A percentile compares a stretch with the other conserved stretches of the same genome.
Evolutionary conservation across 1,140 invertebrate species (phyloP).

Genomic region (Ostrea edulis): DNA sequence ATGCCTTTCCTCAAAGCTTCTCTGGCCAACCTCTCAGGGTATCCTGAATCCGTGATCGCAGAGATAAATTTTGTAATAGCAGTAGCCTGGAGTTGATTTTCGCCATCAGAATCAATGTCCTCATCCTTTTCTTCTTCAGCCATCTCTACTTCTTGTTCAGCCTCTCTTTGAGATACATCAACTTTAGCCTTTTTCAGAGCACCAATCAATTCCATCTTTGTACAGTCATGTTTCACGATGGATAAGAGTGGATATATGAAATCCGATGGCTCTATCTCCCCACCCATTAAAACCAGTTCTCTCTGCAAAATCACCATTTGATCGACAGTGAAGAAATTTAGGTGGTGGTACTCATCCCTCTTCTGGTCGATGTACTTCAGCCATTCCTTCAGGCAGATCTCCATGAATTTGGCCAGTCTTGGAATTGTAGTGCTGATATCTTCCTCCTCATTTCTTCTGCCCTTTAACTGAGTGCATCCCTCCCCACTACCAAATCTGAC

Average conservation of each 20-base stretch:
- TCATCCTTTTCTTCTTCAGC: slow-evolving; percentile 42
- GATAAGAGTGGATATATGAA: slow-evolving; percentile 64
- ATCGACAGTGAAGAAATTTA: slow-evolving; percentile 72
- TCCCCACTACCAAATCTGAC: slow-evolving; percentile 63
- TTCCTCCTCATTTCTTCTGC: slow-evolving; percentile 49
- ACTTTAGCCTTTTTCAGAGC: slow-evolving; percentile 61
- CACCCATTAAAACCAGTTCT: slow-evolving; percentile 63
- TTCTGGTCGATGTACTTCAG: slow-evolving; percentile 63
- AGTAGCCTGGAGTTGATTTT: slow-evolving; percentile 42
- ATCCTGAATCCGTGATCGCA: slow-evolving; percentile 53
- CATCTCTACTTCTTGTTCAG: slow-evolving; percentile 47
- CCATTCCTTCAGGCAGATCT: slow-evolving; percentile 69
- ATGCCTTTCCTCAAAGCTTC: slow-evolving; percentile 52
- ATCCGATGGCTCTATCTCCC: slow-evolving; percentile 47
- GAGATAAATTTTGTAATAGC: slow-evolving; percentile 52
- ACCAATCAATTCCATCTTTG: slow-evolving; percentile 58
- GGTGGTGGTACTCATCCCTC: slow-evolving; percentile 61
- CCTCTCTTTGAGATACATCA: slow-evolving; percentile 53
- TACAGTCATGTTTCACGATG: slow-evolving; percentile 59
- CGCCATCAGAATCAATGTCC: slow-evolving; percentile 38
- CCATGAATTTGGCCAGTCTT: slow-evolving; percentile 67
- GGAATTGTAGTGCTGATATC: slow-evolving; percentile 61
- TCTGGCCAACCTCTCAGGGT: slow-evolving; percentile 51
- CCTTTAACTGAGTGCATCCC: slow-evolving; percentile 52
- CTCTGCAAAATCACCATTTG: slow-evolving; percentile 71